Conservation (phyloP, 2,797 vertebrate genomes). For the Cossypha caffra region DNA sequence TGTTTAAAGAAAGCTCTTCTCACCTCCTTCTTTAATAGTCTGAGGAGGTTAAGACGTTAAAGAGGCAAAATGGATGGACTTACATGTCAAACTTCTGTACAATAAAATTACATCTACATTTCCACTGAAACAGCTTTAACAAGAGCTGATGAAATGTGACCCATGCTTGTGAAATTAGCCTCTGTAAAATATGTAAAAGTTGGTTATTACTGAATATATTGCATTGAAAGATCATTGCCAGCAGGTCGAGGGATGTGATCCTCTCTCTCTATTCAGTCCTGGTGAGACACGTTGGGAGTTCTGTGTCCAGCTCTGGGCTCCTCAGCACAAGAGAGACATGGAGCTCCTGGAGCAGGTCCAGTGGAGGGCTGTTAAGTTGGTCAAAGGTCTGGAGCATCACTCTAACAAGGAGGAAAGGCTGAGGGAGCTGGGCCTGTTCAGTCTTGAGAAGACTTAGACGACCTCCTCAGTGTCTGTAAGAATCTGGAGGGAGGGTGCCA, state of each 20-base stretch:
- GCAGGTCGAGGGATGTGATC: neutral
- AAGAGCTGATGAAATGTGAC: neutral
- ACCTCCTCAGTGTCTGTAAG: neutral
- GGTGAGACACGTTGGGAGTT: neutral
- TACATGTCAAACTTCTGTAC: neutral
- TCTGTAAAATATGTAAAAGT: neutral
- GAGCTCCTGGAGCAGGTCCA: neutral
- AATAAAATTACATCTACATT: neutral
- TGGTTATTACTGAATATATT: neutral
- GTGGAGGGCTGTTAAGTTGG: neutral
- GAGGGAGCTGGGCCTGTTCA: neutral
- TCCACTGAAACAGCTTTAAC: neutral
- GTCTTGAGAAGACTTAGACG: neutral
- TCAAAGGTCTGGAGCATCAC: neutral
- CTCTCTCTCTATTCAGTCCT: neutral
- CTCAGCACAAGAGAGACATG: neutral
- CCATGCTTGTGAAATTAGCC: neutral
- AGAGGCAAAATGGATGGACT: neutral
- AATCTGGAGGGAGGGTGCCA: neutral
- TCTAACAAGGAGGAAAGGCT: neutral
- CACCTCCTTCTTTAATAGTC: neutral
- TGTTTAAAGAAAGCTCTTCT: neutral
- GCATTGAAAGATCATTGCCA: neutral
- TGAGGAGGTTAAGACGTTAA: neutral
- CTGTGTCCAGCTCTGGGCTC: neutral